These are phyloP conservation scores for Haliclona indistincta DNA, from an alignment of 37 sponge, comb jelly and placozoan species.

Conservation along the genomic window DNA sequence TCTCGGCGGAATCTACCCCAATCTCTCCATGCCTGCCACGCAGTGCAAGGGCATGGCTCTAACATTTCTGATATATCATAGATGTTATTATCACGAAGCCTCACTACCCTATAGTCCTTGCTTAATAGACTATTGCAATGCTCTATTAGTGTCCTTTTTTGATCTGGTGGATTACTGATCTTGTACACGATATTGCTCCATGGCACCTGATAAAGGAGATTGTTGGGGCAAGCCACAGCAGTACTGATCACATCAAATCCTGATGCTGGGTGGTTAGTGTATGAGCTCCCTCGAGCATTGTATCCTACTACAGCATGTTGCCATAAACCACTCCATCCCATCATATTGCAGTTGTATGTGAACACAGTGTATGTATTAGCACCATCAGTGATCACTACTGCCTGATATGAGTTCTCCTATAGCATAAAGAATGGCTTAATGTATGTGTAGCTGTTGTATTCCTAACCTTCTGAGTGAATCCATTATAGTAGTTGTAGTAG, in stretches of 20 bases:
- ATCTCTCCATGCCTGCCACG: slow-evolving; percentile 24
- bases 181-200: slow-evolving; percentile 45
- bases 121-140: slow-evolving; percentile 1
- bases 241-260: neutral
- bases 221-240: slow-evolving; percentile 37
- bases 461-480: neutral
- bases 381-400: slow-evolving; percentile 66
- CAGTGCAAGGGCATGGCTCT: slow-evolving; percentile 24
- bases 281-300: slow-evolving; percentile 44
- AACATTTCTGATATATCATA: neutral
- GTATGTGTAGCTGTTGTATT: too few relatives aligned
- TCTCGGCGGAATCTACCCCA: too few relatives aligned
- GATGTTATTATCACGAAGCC: neutral
- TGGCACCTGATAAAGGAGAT: neutral
- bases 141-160: neutral
- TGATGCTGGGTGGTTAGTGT: slow-evolving; percentile 30
- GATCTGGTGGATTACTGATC: slow-evolving; percentile 9
- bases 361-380: slow-evolving; percentile 52
- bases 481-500: neutral
- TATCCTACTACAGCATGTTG: slow-evolving; percentile 33
- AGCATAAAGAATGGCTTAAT: too few relatives aligned
- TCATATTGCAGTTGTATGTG: slow-evolving; percentile 62
- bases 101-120: too few relatives aligned
- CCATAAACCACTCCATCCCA: slow-evolving; percentile 62
- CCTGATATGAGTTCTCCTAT: slow-evolving; percentile 70